Evolutionary conservation across 2,888 invertebrate species (phyloP).

Genomic region (Drosophila merina): DNA sequence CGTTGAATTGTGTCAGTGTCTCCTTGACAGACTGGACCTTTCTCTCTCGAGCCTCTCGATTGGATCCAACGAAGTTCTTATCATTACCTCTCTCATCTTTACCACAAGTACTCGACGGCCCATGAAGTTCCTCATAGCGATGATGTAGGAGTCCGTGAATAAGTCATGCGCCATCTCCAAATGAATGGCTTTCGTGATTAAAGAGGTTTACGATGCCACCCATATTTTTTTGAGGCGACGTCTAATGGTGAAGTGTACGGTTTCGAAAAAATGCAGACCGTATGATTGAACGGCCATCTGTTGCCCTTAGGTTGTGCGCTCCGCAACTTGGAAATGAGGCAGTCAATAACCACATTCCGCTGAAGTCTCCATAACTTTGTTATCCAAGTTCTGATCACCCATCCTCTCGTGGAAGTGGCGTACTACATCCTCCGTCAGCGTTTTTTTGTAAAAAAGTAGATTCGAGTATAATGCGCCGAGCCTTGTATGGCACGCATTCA

Average conservation of each 20-base stretch:
- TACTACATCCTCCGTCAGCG: too few species aligned
- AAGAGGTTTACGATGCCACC: slow-evolving; percentile 52
- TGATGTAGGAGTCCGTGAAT: slow-evolving; percentile 13
- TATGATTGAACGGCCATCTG: slow-evolving; percentile 43
- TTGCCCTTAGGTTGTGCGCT: too few species aligned
- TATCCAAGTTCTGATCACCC: too few species aligned
- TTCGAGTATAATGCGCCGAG: neutral
- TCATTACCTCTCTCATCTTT: too few species aligned
- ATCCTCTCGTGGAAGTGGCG: too few species aligned
- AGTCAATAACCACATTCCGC: too few species aligned
- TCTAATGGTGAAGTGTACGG: slow-evolving; percentile 37
- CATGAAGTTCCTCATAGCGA: slow-evolving; percentile 22
- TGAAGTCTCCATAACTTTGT: slow-evolving; percentile 7
- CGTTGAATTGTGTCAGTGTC: too few species aligned
- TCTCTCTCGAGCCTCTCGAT: too few species aligned
- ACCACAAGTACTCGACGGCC: neutral
- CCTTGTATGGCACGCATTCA: neutral
- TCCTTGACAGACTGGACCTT: too few species aligned
- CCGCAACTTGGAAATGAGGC: too few species aligned
- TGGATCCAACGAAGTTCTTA: too few species aligned
- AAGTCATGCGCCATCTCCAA: slow-evolving; percentile 11
- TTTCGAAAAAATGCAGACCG: slow-evolving; percentile 54
- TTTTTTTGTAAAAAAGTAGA: too few species aligned
- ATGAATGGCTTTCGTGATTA: slow-evolving; percentile 40
- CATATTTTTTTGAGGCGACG: slow-evolving; percentile 46